These are phyloP conservation scores for Idaea straminata DNA, from an alignment of 2,888 invertebrate genomes.

Conservation along the genomic window DNA sequence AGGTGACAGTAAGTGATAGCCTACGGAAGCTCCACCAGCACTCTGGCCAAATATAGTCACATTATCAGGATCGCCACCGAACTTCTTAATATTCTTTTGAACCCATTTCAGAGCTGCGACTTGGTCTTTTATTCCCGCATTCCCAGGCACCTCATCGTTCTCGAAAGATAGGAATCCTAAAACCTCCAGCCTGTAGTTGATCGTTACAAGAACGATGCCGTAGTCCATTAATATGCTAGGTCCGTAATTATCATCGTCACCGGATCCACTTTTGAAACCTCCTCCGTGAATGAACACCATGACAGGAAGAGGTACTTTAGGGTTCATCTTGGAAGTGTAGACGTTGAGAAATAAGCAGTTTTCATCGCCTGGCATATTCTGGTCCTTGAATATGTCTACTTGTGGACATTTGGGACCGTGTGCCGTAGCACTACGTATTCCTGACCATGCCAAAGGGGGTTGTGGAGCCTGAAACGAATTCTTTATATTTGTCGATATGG, in stretches of 20 bases:
- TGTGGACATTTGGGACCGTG: slow-evolving; percentile 53
- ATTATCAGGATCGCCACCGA: slow-evolving; percentile 48
- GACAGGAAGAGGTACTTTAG: slow-evolving; percentile 38
- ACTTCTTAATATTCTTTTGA: slow-evolving; percentile 39
- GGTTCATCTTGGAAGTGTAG: slow-evolving; percentile 40
- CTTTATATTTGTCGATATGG: too few relatives aligned
- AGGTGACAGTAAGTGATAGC: slow-evolving; percentile 43
- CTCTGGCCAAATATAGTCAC: slow-evolving; percentile 52
- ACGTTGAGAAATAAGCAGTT: slow-evolving; percentile 56
- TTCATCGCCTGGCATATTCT: slow-evolving; percentile 35
- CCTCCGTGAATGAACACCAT: slow-evolving; percentile 59
- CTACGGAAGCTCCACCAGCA: slow-evolving; percentile 42
- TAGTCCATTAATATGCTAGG: slow-evolving; percentile 49
- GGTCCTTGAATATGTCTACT: slow-evolving; percentile 35
- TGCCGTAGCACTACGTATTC: slow-evolving; percentile 45
- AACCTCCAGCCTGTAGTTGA: slow-evolving; percentile 49
- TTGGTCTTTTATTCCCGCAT: slow-evolving; percentile 52
- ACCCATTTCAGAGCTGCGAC: slow-evolving; percentile 49
- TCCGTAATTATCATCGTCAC: slow-evolving; percentile 42
- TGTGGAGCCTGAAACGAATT: slow-evolving; percentile 9
- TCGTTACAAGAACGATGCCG: slow-evolving; percentile 46
- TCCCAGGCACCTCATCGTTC: slow-evolving; percentile 49
- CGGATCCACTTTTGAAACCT: slow-evolving; percentile 45
- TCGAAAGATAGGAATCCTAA: slow-evolving; percentile 47
- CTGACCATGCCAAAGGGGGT: slow-evolving; percentile 45